Base-by-base conservation (phyloP, 2,113 vertebrate species). In the Prietella phreatophila region DNA sequence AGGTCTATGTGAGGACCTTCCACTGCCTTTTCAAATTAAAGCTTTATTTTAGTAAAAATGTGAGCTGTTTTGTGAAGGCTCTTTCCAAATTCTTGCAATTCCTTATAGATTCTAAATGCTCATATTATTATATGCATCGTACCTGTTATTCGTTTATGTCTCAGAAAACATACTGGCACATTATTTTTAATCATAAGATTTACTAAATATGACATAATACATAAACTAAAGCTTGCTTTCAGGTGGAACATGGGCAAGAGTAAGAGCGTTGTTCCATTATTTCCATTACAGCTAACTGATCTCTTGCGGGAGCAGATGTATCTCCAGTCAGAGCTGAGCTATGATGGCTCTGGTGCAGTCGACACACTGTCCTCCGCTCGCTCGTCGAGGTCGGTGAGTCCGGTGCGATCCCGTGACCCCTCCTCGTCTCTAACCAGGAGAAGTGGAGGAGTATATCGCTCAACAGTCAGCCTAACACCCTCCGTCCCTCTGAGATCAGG, bases 241-340 rank as follows among this genome's bases (percentile, higher is more conserved):
- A 20, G n/a, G 20, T 87, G 1, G 42, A 36, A 22, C 9, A 25
- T 39, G 8, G 30, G 5, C 30, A 69, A 19, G 14, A 69, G 30
- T 69, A 30, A 69, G 30, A 17, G 17, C 30, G 1, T 75, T 25
- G 13, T 56, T 20, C 11, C 2, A 30, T 19, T 17, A 17, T 19
- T 80, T 25, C 14, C 56, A 25, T 75, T 58, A 79, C 92, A 99
- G 98, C 95, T 99, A 85, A 96, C 96, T 0, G 97, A 98, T 90
- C 96, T 99, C 78, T 96, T 99, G 90, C 95, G 95, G 91, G 98
- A 99, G 86, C 98, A 98, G 92, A 95, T 96, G 33, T 96, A 95
- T 91, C 95, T 99, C 89, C 97, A 96, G 89, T 97, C 97, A 42
- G 97, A 99, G 92, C 92, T 99, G 81, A 94, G 94, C 61, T 94